A percentile compares a stretch with the other conserved stretches of the same genome.
Conservation (phyloP, 2,888 invertebrate species). For the Cinara cedri region DNA sequence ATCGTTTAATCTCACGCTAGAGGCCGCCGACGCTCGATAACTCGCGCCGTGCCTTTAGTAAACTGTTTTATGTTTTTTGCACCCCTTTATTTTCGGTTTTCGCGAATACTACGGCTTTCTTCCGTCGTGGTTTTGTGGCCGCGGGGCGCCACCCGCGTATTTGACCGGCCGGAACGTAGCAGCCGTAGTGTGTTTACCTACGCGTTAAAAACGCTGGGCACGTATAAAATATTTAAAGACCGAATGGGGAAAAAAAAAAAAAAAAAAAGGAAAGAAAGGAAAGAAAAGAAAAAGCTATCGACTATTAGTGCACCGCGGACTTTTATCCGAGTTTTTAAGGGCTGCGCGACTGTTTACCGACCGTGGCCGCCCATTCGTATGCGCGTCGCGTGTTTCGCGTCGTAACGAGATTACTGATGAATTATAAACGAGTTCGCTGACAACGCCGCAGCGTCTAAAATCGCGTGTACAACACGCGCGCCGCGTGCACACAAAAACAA, state of each 20-base stretch:
- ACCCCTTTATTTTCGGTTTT: not conserved
- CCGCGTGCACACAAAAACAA: not conserved
- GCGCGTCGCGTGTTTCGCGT: conserved; percentile 17
- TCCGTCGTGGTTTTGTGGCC: not conserved
- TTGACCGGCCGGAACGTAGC: no score
- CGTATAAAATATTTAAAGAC: no score
- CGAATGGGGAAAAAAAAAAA: not conserved
- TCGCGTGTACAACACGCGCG: no score
- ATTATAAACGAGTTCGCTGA: conserved; percentile 37
- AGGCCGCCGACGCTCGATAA: not conserved
- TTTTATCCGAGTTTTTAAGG: conserved; percentile 23
- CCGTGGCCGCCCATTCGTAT: conserved; percentile 10
- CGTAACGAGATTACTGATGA: conserved; percentile 21
- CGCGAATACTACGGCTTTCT: not conserved
- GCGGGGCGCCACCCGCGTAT: no score
- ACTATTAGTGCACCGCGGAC: conserved; percentile 30
- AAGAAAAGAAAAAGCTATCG: no score
- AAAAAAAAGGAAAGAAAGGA: no score
- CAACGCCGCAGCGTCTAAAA: no score
- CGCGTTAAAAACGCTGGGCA: no score
- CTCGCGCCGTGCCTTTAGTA: conserved; percentile 2
- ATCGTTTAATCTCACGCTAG: conserved; percentile 37
- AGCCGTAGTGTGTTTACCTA: no score
- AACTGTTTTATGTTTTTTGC: no score
- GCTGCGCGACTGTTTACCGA: no score